Base-by-base conservation (phyloP, 2,888 invertebrate species). In the Arrhopalites spinosus region DNA sequence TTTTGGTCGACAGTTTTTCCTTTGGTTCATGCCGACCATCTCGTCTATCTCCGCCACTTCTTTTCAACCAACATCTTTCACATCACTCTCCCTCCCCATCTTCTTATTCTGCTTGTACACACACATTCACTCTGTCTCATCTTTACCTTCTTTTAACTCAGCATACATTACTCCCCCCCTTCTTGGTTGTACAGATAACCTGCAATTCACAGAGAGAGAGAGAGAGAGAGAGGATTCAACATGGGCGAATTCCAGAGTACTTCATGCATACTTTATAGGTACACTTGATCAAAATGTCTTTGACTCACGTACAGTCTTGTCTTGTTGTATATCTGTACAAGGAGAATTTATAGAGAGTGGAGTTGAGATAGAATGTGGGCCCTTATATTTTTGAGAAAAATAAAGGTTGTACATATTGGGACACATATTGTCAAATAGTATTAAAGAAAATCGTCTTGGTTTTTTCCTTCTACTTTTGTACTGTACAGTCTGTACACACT, bases 21-120 rank as follows among this genome's bases (percentile, higher is more conserved):
- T 73, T 76, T 76, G 73, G 76, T 69, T 73, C 73, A 47, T 56
- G 76, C 76, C 76, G 76, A 73, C 76, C 63, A 64, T 63, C 30
- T 56, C 73, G 71, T 67, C 72, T 64, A 71, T 67, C 56, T 59
- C 59, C 59, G 56, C 70, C 66, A 66, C 66, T 66, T 66, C 66
- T 66, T 66, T 66, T 45, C 66, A 66, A 20, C 61, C 8, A 8
- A 63, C 25, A 63, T 63, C 63, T 73, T 73, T 47, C 27, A 25
- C 23, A 63, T 63, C 27, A 20, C 29, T 50, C 43, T 45, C 20
- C 20, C 3, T 36, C 5, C 17, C 20, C 30, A 15, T 29, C 63
- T 30, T 13, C 29, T 63, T 15, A 27, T 27, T 29, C 63, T 29
- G 13, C 30, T 20, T 59, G 59, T 11, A 59, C 23, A 59, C 29